Evolutionary conservation across 2,113 vertebrate species (phyloP), one percentile per base, ranked within the genome.

Genomic region (Pteropus alecto): DNA sequence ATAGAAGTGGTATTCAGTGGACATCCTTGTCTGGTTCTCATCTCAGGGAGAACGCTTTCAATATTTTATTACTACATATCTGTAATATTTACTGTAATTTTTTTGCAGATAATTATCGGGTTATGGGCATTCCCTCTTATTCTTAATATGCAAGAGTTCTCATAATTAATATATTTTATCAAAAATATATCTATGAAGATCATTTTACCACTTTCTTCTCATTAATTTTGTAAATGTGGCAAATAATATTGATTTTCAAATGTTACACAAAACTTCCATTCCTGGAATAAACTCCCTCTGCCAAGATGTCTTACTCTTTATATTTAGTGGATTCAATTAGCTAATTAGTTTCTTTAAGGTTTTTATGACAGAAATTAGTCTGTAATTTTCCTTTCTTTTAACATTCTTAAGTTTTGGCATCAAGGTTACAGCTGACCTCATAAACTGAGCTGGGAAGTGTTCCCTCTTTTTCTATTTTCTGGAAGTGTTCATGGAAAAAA

Each of bases 371-470:
- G 61, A 84, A n/a, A 86, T 85, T 92, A 70, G n/a, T 48, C 41
- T 74, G 35, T 38, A 76, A 78, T 73, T 87, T 87, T 87, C 76
- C 46, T 95, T 82, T 93, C 63, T 91, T 71, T 87, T 84, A 93
- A 73, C 71, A 22, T 68, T 48, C 35, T 63, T 96, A 86, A 77
- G 30, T 83, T 93, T 74, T 68, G 43, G 22, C n/a, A 94, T 95
- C 24, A 67, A 82, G 74, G 33, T 68, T 93, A 94, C 41, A 19
- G 22, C 43, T 87, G 43, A 71, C 63, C 26, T 91, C 71, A 95
- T 86, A 92, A 94, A 90, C 84, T 71, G 35, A 85, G 43, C 43
- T 90, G 70, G n/a, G 15, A 79, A 82, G 35, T 63, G 15, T 71
- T 93, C 35, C 33, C 12, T 90, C 30, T 84, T 90, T 90, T 94